Evolutionary conservation across 2,888 invertebrate species (phyloP), one percentile per base, ranked within the genome.

Genomic region (Rhimphoctona megacephalus): DNA sequence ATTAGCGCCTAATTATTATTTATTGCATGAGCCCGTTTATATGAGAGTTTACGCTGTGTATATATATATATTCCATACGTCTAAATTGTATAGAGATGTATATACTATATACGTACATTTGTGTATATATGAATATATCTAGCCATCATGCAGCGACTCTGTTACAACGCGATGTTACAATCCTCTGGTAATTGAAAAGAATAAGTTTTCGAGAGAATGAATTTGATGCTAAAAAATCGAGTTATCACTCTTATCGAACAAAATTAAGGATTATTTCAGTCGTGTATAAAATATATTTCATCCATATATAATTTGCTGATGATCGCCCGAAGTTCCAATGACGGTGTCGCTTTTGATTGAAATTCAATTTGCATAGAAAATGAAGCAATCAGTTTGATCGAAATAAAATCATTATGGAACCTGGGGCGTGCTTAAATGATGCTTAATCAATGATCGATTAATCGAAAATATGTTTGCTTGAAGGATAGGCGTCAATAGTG

Each of bases 1-100:
- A 93, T 93, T 93, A 93, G 91, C 90, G 92, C 91, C 93, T 93
- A 92, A 93, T 93, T 93, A 93, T 93, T 93, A 93, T 93, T 93
- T 93, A 93, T 93, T 92, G 91, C 92, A 90, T 84, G 87, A 87
- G 81, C 76, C 67, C 66, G 69, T 77, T 81, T 80, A 76, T 83
- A 70, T 54, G 81, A 52, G 61, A 64, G 69, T 33, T 46, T 36
- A 54, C 74, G 39, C 52, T 33, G 43, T 52, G 36, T 67, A 25
- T 33, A 64, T 57, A 46, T 25, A 61, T 74, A 57, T 46, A 61
- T 39, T 61, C 61, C 30, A 64, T 22, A 36, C n/a, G 43, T 64
- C n/a, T 54, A 33, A 19, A 33, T 67, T 49, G n/a, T 61, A 30
- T 61, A 61, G 61, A 61, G 30, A 61, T 61, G 22, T 64, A 22